phyloP scores from a whole-genome alignment of 2,797 vertebrate species.

The Nyctibius grandis region DNA sequence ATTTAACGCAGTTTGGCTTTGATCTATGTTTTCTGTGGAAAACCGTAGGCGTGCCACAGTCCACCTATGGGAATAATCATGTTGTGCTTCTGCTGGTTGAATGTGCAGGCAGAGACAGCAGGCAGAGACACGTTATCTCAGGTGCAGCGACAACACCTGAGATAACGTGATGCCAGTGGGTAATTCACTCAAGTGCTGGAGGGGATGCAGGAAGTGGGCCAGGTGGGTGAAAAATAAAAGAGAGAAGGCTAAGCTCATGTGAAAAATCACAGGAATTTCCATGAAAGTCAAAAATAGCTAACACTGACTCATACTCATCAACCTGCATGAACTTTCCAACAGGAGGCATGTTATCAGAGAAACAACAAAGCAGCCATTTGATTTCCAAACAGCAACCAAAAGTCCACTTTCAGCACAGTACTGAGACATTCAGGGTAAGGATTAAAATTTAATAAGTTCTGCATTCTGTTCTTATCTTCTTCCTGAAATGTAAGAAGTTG shows the following conservation, averaged over 20 bases:
- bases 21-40: background rate
- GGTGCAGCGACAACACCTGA: background rate
- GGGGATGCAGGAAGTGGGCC: background rate
- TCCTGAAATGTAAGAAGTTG: background rate
- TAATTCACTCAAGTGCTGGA: background rate
- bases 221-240: background rate
- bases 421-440: background rate
- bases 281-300: background rate
- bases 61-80: background rate
- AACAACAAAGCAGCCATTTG: background rate
- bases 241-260: background rate
- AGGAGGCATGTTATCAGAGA: background rate
- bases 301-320: background rate
- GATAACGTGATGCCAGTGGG: background rate
- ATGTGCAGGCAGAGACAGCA: background rate
- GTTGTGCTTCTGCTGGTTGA: background rate
- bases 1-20: background rate
- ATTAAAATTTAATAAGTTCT: background rate
- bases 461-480: background rate
- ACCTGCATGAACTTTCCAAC: background rate
- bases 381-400: background rate
- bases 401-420: background rate
- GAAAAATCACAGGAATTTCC: background rate
- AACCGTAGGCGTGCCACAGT: background rate
- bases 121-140: too few relatives aligned